phyloP scores from a whole-genome alignment of 92 coral and sea anemone genomes.

The Blastomussa wellsi region DNA sequence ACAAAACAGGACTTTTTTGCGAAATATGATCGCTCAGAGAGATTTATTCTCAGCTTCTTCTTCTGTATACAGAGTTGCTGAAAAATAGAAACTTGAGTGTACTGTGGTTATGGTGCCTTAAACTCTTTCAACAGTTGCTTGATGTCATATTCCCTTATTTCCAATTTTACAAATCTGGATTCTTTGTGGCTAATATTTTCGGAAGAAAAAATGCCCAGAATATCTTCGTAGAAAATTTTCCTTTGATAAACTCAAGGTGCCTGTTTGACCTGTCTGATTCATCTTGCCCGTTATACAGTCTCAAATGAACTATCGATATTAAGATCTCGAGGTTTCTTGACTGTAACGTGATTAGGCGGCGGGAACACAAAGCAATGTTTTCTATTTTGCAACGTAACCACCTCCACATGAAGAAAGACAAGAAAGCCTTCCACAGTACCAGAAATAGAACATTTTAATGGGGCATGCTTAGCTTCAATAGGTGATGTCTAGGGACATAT shows the following conservation, averaged over 20 bases:
- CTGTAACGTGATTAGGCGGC: not conserved
- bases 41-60: too few relatives aligned
- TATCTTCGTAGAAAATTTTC: not conserved
- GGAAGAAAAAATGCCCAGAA: not conserved
- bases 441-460: not conserved
- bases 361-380: not conserved
- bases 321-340: not conserved
- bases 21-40: constrained; percentile 17
- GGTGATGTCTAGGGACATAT: not conserved
- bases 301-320: not conserved
- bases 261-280: not conserved
- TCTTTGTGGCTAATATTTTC: not conserved
- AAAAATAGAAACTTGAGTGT: not conserved
- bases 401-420: not conserved
- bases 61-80: not conserved
- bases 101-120: not conserved
- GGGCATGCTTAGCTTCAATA: not conserved
- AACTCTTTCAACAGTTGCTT: not conserved
- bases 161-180: not conserved
- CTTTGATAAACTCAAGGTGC: not conserved
- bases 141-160: not conserved
- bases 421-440: not conserved
- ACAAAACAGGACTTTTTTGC: not conserved
- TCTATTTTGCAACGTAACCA: not conserved
- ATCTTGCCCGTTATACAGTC: not conserved